Conservation (phyloP, 2,888 invertebrate species). For the Polymixis flavicincta region DNA sequence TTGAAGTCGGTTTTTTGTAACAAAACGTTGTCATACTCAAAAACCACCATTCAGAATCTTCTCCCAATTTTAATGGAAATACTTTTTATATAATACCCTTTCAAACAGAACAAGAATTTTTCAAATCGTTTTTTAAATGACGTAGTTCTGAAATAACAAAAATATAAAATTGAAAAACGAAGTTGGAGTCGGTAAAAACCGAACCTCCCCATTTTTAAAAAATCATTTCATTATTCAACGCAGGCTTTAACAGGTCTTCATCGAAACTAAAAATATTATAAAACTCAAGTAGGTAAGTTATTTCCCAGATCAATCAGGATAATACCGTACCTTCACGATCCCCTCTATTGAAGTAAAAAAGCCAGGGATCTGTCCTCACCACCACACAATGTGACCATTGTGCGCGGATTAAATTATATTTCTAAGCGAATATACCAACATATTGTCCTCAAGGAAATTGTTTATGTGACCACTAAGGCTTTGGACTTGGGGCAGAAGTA, state of each 20-base stretch:
- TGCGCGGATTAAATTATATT: slow-evolving; percentile 87
- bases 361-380: slow-evolving; percentile 65
- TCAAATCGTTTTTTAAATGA: too few relatives aligned
- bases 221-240: not conserved
- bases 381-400: slow-evolving; percentile 80
- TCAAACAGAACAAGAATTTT: too few relatives aligned
- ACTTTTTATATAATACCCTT: too few relatives aligned
- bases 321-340: slow-evolving; percentile 45
- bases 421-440: slow-evolving; percentile 81
- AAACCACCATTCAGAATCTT: too few relatives aligned
- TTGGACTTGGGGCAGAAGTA: slow-evolving; percentile 54
- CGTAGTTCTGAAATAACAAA: not conserved
- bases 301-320: slow-evolving; percentile 3
- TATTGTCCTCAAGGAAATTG: slow-evolving; percentile 82
- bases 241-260: not conserved
- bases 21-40: too few relatives aligned
- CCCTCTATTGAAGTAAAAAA: slow-evolving; percentile 65
- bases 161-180: too few relatives aligned
- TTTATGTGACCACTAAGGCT: slow-evolving; percentile 67
- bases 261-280: not conserved
- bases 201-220: not conserved
- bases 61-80: too few relatives aligned
- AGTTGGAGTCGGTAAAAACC: too few relatives aligned
- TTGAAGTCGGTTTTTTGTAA: too few relatives aligned
- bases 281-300: not conserved